Percentiles rank a stretch among this genome's conserved stretches.
Conservation (phyloP, 2,888 invertebrate genomes). For the Euplexia lucipara region DNA sequence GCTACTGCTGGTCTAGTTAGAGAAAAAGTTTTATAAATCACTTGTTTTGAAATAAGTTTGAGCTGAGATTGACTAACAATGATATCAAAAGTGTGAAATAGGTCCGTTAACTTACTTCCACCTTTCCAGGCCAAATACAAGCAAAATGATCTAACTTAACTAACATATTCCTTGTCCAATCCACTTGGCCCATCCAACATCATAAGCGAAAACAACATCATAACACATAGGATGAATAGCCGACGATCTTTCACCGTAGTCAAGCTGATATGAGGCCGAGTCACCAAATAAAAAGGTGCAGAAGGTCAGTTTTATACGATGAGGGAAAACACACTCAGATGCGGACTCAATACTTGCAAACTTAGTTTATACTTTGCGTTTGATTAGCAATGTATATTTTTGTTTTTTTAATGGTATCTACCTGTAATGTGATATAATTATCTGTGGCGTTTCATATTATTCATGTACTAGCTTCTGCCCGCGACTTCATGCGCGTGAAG, state of each 20-base stretch:
- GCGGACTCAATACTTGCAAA: neutral
- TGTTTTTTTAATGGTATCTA: too few relatives aligned
- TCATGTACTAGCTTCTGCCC: too few relatives aligned
- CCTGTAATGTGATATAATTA: too few relatives aligned
- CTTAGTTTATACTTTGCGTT: too few relatives aligned
- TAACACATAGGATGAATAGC: constrained; percentile 59
- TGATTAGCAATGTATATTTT: too few relatives aligned
- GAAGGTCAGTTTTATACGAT: neutral
- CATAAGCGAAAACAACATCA: constrained; percentile 59
- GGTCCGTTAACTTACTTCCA: neutral
- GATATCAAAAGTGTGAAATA: neutral
- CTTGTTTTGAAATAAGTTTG: neutral
- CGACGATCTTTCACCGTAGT: constrained; percentile 57
- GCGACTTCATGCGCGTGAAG: too few relatives aligned
- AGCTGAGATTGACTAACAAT: neutral
- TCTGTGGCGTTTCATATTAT: too few relatives aligned
- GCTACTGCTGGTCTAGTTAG: neutral
- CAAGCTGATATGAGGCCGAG: constrained; percentile 42
- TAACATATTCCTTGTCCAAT: constrained; percentile 27
- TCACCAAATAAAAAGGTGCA: neutral
- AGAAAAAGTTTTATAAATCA: neutral
- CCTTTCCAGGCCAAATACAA: neutral
- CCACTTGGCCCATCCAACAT: constrained; percentile 15
- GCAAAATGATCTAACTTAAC: constrained; percentile 10
- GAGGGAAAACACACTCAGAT: neutral